Evolutionary conservation across 2,113 vertebrate species (phyloP).

Genomic region (Nannobrachium achirus): DNA sequence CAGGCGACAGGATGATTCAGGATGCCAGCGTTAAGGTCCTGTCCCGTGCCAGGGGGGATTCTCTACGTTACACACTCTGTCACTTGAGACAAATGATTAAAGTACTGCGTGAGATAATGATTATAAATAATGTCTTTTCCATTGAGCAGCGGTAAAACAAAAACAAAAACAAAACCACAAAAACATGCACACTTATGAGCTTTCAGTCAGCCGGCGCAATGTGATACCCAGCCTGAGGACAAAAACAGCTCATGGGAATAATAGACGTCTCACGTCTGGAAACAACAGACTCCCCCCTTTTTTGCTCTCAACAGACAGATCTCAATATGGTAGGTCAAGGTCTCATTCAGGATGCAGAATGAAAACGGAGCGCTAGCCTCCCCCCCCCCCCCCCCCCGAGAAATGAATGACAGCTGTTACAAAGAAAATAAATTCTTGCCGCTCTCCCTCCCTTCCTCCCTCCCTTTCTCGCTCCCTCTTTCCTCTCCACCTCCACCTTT

Average conservation of each 20-base stretch:
- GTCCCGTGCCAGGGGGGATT: conserved; percentile 19
- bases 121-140: conserved; percentile 41
- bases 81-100: conserved; percentile 40
- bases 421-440: conserved; percentile 57
- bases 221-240: conserved; percentile 19
- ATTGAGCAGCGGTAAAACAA: conserved; percentile 20
- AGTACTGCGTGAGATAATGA: conserved; percentile 40
- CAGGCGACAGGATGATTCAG: conserved; percentile 41
- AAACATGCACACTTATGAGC: conserved; percentile 39
- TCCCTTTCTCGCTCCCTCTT: conserved; percentile 3
- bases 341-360: conserved; percentile 11
- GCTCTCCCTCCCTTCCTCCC: conserved; percentile 35
- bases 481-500: conserved; percentile 5
- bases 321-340: conserved; percentile 25
- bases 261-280: conserved; percentile 37
- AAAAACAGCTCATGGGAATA: conserved; percentile 6
- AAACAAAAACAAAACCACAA: conserved; percentile 20
- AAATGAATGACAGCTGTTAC: conserved; percentile 58
- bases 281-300: conserved; percentile 14
- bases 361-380: conserved; percentile 34
- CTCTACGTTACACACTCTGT: conserved; percentile 29
- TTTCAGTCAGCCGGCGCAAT: conserved; percentile 23
- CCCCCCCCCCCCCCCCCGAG: conserved; percentile 30
- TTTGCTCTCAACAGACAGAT: conserved; percentile 25
- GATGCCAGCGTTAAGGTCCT: not conserved